Percentiles rank a stretch among this genome's conserved stretches.
Conservation (phyloP, 2,888 invertebrate genomes). For the Mythimna vitellina region DNA sequence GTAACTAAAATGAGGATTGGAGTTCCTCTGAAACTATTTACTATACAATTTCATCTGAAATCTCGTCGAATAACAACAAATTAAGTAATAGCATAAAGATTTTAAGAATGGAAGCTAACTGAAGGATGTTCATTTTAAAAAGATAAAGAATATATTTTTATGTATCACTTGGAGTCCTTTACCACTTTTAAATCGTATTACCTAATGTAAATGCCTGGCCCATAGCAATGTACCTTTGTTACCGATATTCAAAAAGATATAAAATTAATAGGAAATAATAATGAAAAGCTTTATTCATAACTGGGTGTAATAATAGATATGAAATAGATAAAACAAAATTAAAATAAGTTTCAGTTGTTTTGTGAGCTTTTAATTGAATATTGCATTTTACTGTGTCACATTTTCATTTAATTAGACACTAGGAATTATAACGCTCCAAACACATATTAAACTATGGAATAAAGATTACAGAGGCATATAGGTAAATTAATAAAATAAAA, state of each 20-base stretch:
- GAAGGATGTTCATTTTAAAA: conserved; percentile 53
- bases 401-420: conserved; percentile 17
- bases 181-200: conserved; percentile 52
- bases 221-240: conserved; percentile 54
- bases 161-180: conserved; percentile 56
- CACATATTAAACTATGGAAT: conserved; percentile 5
- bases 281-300: conserved; percentile 48
- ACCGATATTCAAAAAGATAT: conserved; percentile 36
- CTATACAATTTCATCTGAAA: neutral
- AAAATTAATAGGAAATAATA: conserved; percentile 29
- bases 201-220: conserved; percentile 31
- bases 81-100: conserved; percentile 7
- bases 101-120: conserved; percentile 36
- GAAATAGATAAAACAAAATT: conserved; percentile 30
- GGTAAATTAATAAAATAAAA: conserved; percentile 6
- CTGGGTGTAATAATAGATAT: conserved; percentile 36
- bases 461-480: conserved; percentile 10
- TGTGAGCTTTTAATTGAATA: conserved; percentile 24
- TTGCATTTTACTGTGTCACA: conserved; percentile 31
- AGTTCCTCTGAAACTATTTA: neutral
- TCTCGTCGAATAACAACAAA: conserved; percentile 59
- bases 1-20: neutral
- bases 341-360: conserved; percentile 25
- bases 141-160: conserved; percentile 63
- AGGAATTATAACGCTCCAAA: neutral